Evolutionary conservation across 2,113 vertebrate genomes (phyloP), one percentile per base, ranked within the genome.

Genomic region (Anguilla japonica): DNA sequence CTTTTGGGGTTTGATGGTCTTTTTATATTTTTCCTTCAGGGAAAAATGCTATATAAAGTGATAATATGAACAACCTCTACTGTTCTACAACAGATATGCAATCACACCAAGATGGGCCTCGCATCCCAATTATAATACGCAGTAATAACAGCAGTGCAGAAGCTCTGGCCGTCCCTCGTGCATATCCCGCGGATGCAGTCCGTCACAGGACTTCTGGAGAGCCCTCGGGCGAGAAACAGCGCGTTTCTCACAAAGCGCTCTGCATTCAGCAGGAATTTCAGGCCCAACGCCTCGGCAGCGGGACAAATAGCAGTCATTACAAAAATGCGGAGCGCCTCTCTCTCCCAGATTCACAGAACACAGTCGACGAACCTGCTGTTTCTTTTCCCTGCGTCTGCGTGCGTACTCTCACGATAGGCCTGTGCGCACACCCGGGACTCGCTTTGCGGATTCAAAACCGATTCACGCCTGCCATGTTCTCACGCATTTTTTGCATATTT

Each of bases 251-350:
- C 41, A 53, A 85, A 85, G 84, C 79, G 84, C 67, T 53, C 67
- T 22, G 60, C 6, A 4, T 41, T 46, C 83, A 22, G 57, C 41
- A 8, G 57, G 16, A 34, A 43, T 78, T 85, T 85, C 79, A 29
- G 41, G 75, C 50, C 11, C 75, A n/a, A 34, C 71, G 20, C 34
- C 71, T 20, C 29, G n/a, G 29, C 78, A 85, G 71, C 20, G 46
- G 71, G 53, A 16, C 46, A 85, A 85, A 85, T 79, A 78, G 79
- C 84, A 29, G 75, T 79, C 71, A 85, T 85, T 85, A 79, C 67
- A 26, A 75, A 34, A 8, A 26, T 2, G 5, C 22, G 29, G 46
- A 63, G 46, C 34, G 79, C 39, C 26, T 6, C 50, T 83, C 46
- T 56, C 34, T 67, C 82, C 63, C 84, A 79, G 71, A 16, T 41